Evolutionary conservation across 1,140 invertebrate species (phyloP).

Genomic region (Drosophila nikananu): DNA sequence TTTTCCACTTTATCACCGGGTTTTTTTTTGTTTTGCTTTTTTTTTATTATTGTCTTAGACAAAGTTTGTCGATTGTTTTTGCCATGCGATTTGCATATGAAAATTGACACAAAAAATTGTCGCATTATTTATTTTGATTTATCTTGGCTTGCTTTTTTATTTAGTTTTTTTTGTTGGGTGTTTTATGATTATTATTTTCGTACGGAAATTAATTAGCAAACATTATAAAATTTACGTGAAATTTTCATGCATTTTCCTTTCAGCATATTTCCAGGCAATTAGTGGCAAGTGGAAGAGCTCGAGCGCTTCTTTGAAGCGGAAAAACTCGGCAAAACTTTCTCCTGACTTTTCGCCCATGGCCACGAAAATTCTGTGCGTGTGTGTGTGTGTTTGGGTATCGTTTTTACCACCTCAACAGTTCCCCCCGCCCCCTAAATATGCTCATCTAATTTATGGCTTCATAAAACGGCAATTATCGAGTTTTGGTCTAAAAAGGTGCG

Average conservation of each 20-base stretch:
- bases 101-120: constrained; percentile 63
- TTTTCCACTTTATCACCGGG: not conserved
- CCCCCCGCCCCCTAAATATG: constrained; percentile 19
- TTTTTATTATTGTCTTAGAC: constrained; percentile 46
- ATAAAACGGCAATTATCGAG: constrained; percentile 53
- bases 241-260: constrained; percentile 19
- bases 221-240: constrained; percentile 26
- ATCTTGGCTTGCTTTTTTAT: constrained; percentile 3
- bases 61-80: constrained; percentile 58
- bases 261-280: constrained; percentile 46
- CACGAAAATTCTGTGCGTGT: constrained; percentile 4
- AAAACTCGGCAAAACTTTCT: constrained; percentile 30
- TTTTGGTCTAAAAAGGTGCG: constrained; percentile 13
- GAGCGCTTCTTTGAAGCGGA: constrained; percentile 17
- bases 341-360: constrained; percentile 29
- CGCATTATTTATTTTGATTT: constrained; percentile 42
- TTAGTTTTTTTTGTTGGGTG: no score
- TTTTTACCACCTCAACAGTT: not conserved
- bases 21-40: not conserved
- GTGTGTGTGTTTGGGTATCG: constrained; percentile 1
- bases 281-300: constrained; percentile 11
- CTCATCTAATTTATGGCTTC: constrained; percentile 58
- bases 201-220: constrained; percentile 31
- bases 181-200: constrained; percentile 5
- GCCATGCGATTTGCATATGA: constrained; percentile 70